These are phyloP conservation scores for Cephalotes varians DNA, from an alignment of 2,888 invertebrate species.

Conservation along the genomic window DNA sequence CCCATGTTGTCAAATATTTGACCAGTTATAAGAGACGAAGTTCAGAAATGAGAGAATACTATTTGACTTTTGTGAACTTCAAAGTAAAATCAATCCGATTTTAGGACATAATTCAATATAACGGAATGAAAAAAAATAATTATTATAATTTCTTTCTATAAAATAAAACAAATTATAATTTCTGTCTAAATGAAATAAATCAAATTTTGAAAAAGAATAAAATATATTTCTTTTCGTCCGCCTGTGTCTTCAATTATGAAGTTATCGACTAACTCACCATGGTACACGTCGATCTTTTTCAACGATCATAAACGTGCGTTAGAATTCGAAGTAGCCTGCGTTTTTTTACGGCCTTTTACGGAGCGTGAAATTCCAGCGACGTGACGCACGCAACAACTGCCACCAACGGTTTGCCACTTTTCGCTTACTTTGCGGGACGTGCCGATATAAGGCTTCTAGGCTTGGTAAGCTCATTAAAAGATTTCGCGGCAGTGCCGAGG, in stretches of 20 bases:
- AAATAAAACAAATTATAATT: neutral
- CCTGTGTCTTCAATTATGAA: neutral
- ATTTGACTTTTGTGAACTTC: neutral
- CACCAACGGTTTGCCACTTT: constrained; percentile 65
- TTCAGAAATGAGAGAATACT: neutral
- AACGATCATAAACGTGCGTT: constrained; percentile 17
- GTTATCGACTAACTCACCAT: constrained; percentile 18
- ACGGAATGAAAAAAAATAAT: too few relatives aligned
- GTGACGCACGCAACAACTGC: constrained; percentile 61
- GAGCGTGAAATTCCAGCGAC: constrained; percentile 16
- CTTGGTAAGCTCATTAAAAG: constrained; percentile 80
- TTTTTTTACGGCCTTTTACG: constrained; percentile 19
- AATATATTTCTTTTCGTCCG: neutral
- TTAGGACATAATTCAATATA: neutral
- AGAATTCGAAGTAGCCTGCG: constrained; percentile 47
- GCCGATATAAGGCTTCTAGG: constrained; percentile 77
- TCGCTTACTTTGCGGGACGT: constrained; percentile 55
- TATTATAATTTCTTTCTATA: too few relatives aligned
- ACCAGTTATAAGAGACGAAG: constrained; percentile 7
- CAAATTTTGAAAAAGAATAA: neutral
- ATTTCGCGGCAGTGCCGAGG: constrained; percentile 74
- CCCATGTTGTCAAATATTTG: constrained; percentile 40
- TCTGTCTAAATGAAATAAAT: neutral
- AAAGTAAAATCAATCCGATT: neutral
- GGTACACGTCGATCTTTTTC: constrained; percentile 2